Evolutionary conservation across 1,140 invertebrate genomes (phyloP).

Genomic region (Neodiprion pinetum): DNA sequence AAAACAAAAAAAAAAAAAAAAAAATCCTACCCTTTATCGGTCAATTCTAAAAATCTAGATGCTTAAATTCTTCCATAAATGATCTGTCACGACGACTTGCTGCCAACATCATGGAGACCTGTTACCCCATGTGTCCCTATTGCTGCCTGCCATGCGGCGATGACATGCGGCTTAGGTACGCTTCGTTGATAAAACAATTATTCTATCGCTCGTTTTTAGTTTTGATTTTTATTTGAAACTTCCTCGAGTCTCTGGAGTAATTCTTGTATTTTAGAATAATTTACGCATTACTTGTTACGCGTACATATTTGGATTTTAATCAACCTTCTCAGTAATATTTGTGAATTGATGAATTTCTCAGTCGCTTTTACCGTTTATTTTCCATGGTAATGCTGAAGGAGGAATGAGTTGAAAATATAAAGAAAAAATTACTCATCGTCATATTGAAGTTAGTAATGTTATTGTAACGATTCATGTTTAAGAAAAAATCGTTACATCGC

Average conservation of each 20-base stretch:
- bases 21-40: neutral
- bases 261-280: neutral
- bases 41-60: neutral
- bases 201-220: neutral
- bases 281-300: no score
- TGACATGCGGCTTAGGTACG: constrained; percentile 38
- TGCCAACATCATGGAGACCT: constrained; percentile 21
- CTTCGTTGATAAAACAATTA: constrained; percentile 17
- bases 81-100: neutral
- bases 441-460: no score
- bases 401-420: no score
- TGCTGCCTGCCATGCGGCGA: constrained; percentile 32
- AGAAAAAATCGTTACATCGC: no score
- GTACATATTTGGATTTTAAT: no score
- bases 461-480: no score
- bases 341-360: no score
- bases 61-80: neutral
- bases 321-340: no score
- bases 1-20: no score
- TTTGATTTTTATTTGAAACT: neutral
- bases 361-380: no score
- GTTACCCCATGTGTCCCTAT: constrained; percentile 29
- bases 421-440: no score
- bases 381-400: no score
- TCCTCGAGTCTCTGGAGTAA: neutral